These are phyloP conservation scores for Vombatus ursinus DNA, from an alignment of 2,113 vertebrate species.

Conservation along the genomic window DNA sequence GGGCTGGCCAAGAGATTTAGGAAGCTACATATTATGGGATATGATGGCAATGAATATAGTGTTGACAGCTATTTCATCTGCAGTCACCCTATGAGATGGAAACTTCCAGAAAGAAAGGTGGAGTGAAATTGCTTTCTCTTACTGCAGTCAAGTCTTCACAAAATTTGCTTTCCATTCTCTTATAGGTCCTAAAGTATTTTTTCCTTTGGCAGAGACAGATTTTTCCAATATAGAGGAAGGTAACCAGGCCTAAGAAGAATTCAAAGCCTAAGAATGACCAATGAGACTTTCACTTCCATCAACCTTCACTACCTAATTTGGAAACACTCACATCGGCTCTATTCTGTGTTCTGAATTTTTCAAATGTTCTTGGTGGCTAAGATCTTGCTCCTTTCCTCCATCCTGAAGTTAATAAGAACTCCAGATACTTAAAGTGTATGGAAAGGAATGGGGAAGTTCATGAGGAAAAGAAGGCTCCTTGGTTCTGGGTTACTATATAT, in stretches of 20 bases:
- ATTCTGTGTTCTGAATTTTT: not conserved
- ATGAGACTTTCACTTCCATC: not conserved
- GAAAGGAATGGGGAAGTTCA: not conserved
- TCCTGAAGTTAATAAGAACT: not conserved
- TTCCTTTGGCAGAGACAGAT: conserved; percentile 42
- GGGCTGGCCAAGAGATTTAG: not conserved
- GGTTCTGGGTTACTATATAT: not conserved
- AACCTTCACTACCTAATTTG: conserved; percentile 17
- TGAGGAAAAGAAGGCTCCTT: not conserved
- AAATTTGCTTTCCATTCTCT: conserved; percentile 57
- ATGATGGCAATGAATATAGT: not conserved
- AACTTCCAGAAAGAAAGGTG: not conserved
- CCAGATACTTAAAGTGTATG: not conserved
- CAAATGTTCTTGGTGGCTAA: not conserved
- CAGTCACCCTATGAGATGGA: not conserved
- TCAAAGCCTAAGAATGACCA: not conserved
- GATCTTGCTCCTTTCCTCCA: not conserved
- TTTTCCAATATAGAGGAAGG: conserved; percentile 24
- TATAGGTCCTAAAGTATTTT: conserved; percentile 20
- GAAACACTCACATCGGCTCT: not conserved
- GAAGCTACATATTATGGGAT: not conserved
- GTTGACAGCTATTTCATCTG: not conserved
- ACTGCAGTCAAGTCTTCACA: not conserved
- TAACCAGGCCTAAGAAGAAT: conserved; percentile 21
- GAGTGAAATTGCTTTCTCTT: conserved; percentile 33